Evolutionary conservation across 2,888 invertebrate genomes (phyloP).

Genomic region (Nasonovia ribisnigri): DNA sequence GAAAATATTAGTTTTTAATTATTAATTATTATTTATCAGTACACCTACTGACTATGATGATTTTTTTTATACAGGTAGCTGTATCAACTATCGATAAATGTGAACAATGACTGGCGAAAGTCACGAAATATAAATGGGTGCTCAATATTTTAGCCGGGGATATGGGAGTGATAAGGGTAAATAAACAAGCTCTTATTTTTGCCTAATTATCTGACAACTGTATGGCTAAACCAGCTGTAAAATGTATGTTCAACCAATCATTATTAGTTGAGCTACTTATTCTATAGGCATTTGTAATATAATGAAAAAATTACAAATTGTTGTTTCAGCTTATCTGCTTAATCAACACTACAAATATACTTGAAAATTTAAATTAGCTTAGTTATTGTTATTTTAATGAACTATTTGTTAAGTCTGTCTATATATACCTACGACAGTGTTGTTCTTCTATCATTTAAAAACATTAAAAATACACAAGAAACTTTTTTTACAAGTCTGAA

Average conservation of each 20-base stretch:
- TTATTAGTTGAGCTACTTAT: not conserved
- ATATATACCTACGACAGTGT: not conserved
- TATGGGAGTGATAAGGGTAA: too few relatives aligned
- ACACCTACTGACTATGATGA: not conserved
- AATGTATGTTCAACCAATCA: not conserved
- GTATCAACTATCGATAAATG: too few relatives aligned
- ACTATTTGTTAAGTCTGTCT: too few relatives aligned
- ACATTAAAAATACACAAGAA: too few relatives aligned
- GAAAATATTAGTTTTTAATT: slow-evolving; percentile 9
- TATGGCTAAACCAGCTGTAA: not conserved
- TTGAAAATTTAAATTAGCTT: not conserved
- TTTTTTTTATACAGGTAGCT: not conserved
- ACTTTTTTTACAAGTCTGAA: too few relatives aligned
- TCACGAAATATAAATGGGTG: too few relatives aligned
- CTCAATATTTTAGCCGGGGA: too few relatives aligned
- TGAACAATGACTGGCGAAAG: too few relatives aligned
- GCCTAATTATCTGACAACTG: too few relatives aligned
- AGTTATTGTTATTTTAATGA: not conserved
- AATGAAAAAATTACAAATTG: not conserved
- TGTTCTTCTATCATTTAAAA: too few relatives aligned
- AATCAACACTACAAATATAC: not conserved
- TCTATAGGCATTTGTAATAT: not conserved
- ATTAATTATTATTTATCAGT: not conserved
- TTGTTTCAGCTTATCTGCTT: not conserved
- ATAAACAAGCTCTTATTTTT: too few relatives aligned